These are phyloP conservation scores for Heliconius hewitsoni DNA, from an alignment of 1,140 invertebrate genomes.

Conservation along the genomic window DNA sequence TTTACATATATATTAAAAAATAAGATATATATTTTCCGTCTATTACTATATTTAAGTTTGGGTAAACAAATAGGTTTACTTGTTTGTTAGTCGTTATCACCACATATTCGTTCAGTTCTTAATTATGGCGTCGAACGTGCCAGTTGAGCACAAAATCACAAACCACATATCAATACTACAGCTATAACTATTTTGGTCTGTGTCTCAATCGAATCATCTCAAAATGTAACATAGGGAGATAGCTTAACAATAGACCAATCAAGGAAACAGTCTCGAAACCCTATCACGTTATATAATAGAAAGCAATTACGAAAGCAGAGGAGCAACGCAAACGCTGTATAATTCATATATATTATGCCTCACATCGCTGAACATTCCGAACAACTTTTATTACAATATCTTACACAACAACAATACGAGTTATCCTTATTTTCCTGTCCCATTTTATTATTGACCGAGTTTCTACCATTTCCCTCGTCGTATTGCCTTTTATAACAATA, in stretches of 20 bases:
- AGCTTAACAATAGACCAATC: conserved; percentile 9
- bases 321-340: conserved; percentile 17
- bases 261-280: conserved; percentile 1
- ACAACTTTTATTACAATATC: conserved; percentile 37
- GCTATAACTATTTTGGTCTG: neutral
- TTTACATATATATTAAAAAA: no score
- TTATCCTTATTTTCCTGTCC: conserved; percentile 26
- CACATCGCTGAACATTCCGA: conserved; percentile 20
- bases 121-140: no score
- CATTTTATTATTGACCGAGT: conserved; percentile 32
- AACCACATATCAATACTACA: no score
- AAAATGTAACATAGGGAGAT: neutral
- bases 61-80: neutral
- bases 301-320: neutral
- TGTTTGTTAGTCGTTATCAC: neutral
- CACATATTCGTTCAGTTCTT: neutral
- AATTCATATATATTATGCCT: conserved; percentile 28
- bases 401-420: conserved; percentile 35
- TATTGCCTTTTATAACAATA: neutral
- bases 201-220: neutral
- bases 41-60: no score
- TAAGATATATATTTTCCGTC: no score
- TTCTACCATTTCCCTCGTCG: conserved; percentile 17
- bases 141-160: no score
- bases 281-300: neutral